These are phyloP conservation scores for Nasonovia ribisnigri DNA, from an alignment of 2,888 invertebrate genomes.

Conservation along the genomic window DNA sequence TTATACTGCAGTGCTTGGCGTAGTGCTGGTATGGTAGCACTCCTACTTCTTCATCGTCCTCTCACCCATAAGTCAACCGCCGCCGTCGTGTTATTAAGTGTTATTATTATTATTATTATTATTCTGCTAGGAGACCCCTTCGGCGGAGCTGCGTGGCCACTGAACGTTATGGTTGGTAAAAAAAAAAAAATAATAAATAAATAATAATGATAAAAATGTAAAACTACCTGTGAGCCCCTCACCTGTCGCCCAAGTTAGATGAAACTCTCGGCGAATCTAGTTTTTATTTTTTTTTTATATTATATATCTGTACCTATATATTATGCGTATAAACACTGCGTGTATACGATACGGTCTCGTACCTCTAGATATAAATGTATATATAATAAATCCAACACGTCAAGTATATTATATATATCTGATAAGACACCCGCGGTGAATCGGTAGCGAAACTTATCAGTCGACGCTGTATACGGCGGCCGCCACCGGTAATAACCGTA, in stretches of 20 bases:
- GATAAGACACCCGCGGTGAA: constrained; percentile 60
- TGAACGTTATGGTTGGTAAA: constrained; percentile 52
- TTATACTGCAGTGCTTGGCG: neutral
- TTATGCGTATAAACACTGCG: neutral
- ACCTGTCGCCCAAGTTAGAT: neutral
- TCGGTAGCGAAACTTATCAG: constrained; percentile 57
- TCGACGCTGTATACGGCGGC: neutral
- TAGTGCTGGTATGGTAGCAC: constrained; percentile 24
- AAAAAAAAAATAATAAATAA: neutral
- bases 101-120: constrained; percentile 60
- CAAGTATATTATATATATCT: constrained; percentile 9
- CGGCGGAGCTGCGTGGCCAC: constrained; percentile 33
- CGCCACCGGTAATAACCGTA: constrained; percentile 53
- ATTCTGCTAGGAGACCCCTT: constrained; percentile 32
- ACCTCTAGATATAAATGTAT: neutral
- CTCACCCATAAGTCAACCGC: constrained; percentile 52
- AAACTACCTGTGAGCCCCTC: neutral
- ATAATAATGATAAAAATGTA: constrained; percentile 21
- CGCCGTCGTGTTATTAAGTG: constrained; percentile 53
- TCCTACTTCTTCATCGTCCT: constrained; percentile 16
- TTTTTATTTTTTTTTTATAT: constrained; percentile 21
- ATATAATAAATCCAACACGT: constrained; percentile 16
- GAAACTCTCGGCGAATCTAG: constrained; percentile 20
- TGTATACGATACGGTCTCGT: neutral
- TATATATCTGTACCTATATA: neutral